Evolutionary conservation across 1,140 invertebrate genomes (phyloP).

Genomic region (Drosophila sp.): DNA sequence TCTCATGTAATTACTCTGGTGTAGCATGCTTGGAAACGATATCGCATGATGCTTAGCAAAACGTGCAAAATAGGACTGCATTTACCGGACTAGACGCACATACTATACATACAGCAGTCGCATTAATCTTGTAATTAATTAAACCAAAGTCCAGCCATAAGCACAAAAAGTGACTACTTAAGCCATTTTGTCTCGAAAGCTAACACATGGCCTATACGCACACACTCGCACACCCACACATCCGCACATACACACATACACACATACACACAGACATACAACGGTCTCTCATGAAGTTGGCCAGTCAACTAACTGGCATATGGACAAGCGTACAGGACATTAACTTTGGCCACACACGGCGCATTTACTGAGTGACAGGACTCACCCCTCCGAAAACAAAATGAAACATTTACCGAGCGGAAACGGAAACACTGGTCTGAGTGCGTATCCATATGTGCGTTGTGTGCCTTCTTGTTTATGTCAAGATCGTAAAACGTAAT

Average conservation of each 20-base stretch:
- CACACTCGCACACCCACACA: conserved; percentile 12
- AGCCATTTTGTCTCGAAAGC: conserved; percentile 78
- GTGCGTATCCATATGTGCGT: conserved; percentile 12
- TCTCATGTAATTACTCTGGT: conserved; percentile 73
- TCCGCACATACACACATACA: background rate
- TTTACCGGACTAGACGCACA: conserved; percentile 50
- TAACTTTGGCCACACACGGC: conserved; percentile 68
- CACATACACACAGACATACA: background rate
- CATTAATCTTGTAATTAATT: conserved; percentile 83
- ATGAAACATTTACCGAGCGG: conserved; percentile 79
- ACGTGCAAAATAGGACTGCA: conserved; percentile 47
- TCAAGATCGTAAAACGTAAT: conserved; percentile 65
- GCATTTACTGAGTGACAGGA: conserved; percentile 69
- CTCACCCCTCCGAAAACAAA: conserved; percentile 52
- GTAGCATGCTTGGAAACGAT: conserved; percentile 45
- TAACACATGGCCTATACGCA: conserved; percentile 67
- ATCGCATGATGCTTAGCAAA: conserved; percentile 45
- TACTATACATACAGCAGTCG: conserved; percentile 41
- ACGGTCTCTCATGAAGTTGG: conserved; percentile 29
- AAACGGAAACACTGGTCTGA: conserved; percentile 70
- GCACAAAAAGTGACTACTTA: conserved; percentile 83
- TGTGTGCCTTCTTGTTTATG: conserved; percentile 37
- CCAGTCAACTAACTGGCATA: conserved; percentile 70
- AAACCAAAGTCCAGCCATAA: conserved; percentile 81
- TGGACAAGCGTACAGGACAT: conserved; percentile 74